Evolutionary conservation across 2,113 vertebrate species (phyloP).

Genomic region (Cyprinodon tularosa): DNA sequence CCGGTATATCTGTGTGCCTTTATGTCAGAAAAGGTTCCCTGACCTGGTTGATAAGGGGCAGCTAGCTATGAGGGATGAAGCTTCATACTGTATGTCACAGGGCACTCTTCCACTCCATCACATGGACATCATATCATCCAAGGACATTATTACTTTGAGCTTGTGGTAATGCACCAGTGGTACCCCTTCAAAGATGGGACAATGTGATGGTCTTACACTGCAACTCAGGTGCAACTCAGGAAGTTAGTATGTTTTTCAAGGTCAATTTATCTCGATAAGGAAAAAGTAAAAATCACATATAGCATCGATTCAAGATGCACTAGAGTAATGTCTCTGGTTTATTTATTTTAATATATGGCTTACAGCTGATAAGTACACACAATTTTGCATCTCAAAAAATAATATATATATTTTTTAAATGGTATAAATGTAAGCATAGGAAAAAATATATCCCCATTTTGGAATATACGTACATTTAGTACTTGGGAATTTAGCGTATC

Average conservation of each 20-base stretch:
- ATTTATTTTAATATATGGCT: background rate
- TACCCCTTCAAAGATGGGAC: background rate
- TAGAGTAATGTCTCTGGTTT: background rate
- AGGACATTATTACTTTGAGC: slow-evolving; percentile 64
- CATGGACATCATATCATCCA: slow-evolving; percentile 58
- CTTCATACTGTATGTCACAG: slow-evolving; percentile 66
- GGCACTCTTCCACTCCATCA: slow-evolving; percentile 71
- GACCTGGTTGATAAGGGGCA: slow-evolving; percentile 66
- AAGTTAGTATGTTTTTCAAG: background rate
- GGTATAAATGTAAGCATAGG: background rate
- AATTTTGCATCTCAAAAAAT: background rate
- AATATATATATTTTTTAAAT: background rate
- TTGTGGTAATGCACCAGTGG: slow-evolving; percentile 21
- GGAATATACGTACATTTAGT: background rate
- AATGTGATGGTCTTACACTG: background rate
- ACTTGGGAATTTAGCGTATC: background rate
- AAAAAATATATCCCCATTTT: background rate
- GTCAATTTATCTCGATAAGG: background rate
- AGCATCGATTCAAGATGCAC: background rate
- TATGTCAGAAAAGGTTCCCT: slow-evolving; percentile 63
- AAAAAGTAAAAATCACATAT: background rate
- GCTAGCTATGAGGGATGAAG: slow-evolving; percentile 68
- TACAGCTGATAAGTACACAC: background rate
- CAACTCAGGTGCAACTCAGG: background rate
- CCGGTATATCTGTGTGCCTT: slow-evolving; percentile 38